phyloP scores from a whole-genome alignment of 2,113 vertebrate species.

The Neoarius graeffei region DNA sequence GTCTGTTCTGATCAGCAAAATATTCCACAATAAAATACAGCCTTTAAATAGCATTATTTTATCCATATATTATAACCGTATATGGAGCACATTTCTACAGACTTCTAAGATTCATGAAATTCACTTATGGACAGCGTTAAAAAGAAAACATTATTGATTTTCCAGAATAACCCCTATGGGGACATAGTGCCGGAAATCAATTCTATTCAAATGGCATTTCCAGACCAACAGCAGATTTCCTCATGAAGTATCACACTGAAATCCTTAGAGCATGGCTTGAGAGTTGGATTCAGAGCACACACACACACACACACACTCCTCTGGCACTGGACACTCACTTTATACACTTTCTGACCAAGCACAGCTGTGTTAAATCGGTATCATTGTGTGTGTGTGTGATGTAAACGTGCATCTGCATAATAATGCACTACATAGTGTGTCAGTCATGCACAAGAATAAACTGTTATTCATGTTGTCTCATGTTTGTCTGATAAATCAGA shows the following conservation, averaged over 20 bases:
- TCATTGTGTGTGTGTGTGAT: background rate
- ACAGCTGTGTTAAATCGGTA: conserved; percentile 23
- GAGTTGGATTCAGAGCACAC: conserved; percentile 6
- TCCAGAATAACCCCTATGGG: background rate
- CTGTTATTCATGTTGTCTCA: background rate
- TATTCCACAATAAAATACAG: background rate
- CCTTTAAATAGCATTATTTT: background rate
- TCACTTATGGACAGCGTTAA: conserved; percentile 1
- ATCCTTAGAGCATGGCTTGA: background rate
- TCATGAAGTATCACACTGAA: conserved; percentile 7
- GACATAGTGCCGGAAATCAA: background rate
- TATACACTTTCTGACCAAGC: background rate
- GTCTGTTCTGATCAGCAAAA: background rate
- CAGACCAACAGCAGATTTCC: background rate
- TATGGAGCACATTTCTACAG: background rate
- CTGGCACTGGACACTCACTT: background rate
- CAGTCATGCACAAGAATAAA: conserved; percentile 22
- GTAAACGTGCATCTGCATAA: conserved; percentile 10
- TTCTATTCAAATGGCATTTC: conserved; percentile 24
- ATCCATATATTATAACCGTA: background rate
- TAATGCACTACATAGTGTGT: conserved; percentile 12
- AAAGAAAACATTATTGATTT: conserved; percentile 8
- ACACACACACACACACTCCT: background rate
- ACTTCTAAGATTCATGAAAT: background rate
- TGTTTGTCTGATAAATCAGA: conserved; percentile 10